phyloP scores from a whole-genome alignment of 64 coral and sea anemone genomes.

The Stichodactyla helianthus region DNA sequence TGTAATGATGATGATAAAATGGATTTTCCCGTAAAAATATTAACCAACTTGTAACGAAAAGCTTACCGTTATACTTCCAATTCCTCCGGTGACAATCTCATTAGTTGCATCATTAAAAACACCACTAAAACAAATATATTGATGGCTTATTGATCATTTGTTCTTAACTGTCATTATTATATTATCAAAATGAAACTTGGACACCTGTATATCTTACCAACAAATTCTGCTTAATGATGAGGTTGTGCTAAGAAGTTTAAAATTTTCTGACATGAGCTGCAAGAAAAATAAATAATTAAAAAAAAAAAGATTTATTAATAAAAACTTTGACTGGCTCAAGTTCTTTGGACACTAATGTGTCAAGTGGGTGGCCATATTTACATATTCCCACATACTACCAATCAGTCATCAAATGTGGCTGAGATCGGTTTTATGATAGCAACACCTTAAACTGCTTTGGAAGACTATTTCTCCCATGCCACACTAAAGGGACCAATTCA shows the following conservation, averaged over 20 bases:
- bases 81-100: slow-evolving; percentile 69
- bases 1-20: too few relatives aligned
- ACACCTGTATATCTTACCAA: slow-evolving; percentile 30
- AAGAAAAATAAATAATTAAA: slow-evolving; percentile 23
- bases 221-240: slow-evolving; percentile 54
- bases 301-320: too few relatives aligned
- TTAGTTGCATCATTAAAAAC: slow-evolving; percentile 56
- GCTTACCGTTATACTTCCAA: slow-evolving; percentile 65
- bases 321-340: too few relatives aligned
- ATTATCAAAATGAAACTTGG: background rate
- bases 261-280: slow-evolving; percentile 68
- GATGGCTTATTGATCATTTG: background rate
- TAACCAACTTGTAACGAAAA: background rate
- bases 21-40: background rate
- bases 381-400: too few relatives aligned
- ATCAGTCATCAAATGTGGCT: too few relatives aligned
- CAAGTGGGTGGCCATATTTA: too few relatives aligned
- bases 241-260: slow-evolving; percentile 65
- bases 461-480: too few relatives aligned
- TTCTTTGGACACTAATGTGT: too few relatives aligned
- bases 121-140: slow-evolving; percentile 27
- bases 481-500: too few relatives aligned
- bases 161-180: too few relatives aligned
- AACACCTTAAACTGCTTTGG: too few relatives aligned
- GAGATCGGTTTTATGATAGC: too few relatives aligned